Conservation (phyloP, 2,888 invertebrate genomes). For the Epirrhoe alternata region DNA sequence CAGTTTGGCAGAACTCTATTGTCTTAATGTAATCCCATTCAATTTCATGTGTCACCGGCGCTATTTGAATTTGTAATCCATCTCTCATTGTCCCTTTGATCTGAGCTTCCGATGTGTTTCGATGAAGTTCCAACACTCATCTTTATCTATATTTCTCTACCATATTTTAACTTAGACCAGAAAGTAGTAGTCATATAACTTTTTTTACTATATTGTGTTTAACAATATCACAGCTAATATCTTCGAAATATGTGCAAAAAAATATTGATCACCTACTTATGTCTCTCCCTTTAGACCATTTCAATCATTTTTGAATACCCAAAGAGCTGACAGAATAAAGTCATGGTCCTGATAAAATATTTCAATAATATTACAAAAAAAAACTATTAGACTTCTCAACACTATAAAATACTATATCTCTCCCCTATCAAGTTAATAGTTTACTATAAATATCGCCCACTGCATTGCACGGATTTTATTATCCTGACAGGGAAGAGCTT, state of each 20-base stretch:
- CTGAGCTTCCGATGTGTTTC: slow-evolving; percentile 40
- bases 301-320: too few relatives aligned
- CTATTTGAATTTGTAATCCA: slow-evolving; percentile 75
- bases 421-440: slow-evolving; percentile 40
- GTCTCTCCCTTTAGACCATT: too few relatives aligned
- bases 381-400: background rate
- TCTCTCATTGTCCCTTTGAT: slow-evolving; percentile 60
- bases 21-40: slow-evolving; percentile 61
- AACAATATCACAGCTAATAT: too few relatives aligned
- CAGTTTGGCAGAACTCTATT: slow-evolving; percentile 46
- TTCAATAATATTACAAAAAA: background rate
- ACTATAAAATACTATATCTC: slow-evolving; percentile 19
- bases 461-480: slow-evolving; percentile 42
- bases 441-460: slow-evolving; percentile 40
- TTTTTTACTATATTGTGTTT: too few relatives aligned
- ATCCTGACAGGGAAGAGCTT: slow-evolving; percentile 54
- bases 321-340: background rate
- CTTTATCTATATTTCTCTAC: background rate
- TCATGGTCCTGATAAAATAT: background rate
- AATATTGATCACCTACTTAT: too few relatives aligned
- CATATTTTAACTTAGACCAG: too few relatives aligned
- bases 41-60: slow-evolving; percentile 70
- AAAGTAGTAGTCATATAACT: too few relatives aligned
- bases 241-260: too few relatives aligned
- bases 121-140: slow-evolving; percentile 7